Conservation (phyloP, 2,888 invertebrate species). For the Yponomeuta cagnagella region DNA sequence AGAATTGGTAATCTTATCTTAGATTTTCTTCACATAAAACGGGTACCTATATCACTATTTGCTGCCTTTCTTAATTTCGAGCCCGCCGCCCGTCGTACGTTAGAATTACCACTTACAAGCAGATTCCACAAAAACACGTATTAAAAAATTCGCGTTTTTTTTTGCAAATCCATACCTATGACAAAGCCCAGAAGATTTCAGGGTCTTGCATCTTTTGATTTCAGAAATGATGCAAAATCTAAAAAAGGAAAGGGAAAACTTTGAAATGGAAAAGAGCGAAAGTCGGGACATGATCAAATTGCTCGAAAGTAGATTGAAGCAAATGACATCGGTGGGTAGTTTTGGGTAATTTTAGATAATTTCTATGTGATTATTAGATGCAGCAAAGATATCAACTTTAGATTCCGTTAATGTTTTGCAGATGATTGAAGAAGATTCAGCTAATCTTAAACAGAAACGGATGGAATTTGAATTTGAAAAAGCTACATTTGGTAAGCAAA, state of each 20-base stretch:
- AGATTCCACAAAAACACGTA: no score
- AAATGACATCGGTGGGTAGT: constrained; percentile 68
- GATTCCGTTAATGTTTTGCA: neutral
- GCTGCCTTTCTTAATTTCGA: no score
- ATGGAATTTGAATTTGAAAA: constrained; percentile 77
- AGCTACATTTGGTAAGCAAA: constrained; percentile 77
- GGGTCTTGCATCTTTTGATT: constrained; percentile 21
- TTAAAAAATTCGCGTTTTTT: no score
- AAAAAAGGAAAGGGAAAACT: constrained; percentile 71
- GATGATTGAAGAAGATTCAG: constrained; percentile 66
- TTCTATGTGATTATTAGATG: neutral
- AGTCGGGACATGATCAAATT: constrained; percentile 68
- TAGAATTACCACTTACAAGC: no score
- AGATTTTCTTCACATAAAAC: no score
- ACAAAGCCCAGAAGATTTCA: no score
- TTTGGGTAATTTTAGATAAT: neutral
- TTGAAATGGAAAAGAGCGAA: constrained; percentile 73
- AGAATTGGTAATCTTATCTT: no score
- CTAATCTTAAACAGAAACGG: constrained; percentile 72
- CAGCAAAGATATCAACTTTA: neutral
- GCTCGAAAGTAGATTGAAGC: constrained; percentile 74
- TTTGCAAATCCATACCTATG: no score
- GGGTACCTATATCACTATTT: no score
- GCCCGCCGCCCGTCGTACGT: no score
- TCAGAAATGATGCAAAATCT: constrained; percentile 73